Evolutionary conservation across 2,797 vertebrate genomes (phyloP).

Genomic region (Typhlichthys eigenmanni): DNA sequence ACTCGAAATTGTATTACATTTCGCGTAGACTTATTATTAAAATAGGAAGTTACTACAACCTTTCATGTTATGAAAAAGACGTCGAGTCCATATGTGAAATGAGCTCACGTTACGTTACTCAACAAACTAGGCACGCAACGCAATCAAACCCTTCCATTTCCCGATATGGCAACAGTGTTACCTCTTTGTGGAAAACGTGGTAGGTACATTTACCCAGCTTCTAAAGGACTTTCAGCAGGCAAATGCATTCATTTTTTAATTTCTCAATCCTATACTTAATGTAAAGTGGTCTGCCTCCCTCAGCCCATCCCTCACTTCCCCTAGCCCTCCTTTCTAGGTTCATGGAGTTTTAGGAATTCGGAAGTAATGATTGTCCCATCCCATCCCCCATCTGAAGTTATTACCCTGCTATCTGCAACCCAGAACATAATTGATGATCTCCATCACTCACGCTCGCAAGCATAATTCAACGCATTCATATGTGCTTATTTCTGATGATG

Average conservation of each 20-base stretch:
- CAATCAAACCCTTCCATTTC: conserved; percentile 32
- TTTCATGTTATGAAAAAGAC: background rate
- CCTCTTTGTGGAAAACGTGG: background rate
- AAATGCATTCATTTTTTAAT: background rate
- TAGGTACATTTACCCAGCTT: too few species aligned
- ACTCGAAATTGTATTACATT: too few species aligned
- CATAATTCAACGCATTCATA: too few species aligned
- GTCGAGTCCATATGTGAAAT: conserved; percentile 27
- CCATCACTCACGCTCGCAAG: background rate
- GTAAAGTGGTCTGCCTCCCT: conserved; percentile 18
- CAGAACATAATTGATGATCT: conserved; percentile 18
- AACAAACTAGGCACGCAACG: conserved; percentile 67
- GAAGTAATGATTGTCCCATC: conserved; percentile 68
- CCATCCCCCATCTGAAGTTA: conserved; percentile 56
- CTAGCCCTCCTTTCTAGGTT: conserved; percentile 54
- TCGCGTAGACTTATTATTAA: too few species aligned
- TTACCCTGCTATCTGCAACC: conserved; percentile 9
- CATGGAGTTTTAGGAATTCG: conserved; percentile 77
- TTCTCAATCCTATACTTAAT: background rate
- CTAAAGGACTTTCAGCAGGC: too few species aligned
- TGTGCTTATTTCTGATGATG: too few species aligned
- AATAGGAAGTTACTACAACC: background rate
- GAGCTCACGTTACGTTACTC: conserved; percentile 76
- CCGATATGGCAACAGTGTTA: conserved; percentile 2
- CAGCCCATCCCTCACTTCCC: conserved; percentile 32